Evolutionary conservation across 2,113 vertebrate species (phyloP).

Genomic region (Gambusia affinis): DNA sequence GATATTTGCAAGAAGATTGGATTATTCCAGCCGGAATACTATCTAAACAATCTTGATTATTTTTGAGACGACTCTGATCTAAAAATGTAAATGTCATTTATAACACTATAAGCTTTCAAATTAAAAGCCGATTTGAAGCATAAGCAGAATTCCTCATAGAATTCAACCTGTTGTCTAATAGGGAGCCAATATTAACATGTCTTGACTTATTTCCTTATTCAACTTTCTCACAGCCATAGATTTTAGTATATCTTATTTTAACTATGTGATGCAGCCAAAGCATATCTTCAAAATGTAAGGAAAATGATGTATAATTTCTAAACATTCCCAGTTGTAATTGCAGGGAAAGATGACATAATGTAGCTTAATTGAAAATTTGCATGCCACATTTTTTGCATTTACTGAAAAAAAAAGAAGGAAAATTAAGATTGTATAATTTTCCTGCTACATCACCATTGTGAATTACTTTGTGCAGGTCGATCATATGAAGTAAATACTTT

Average conservation of each 20-base stretch:
- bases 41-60: constrained; percentile 56
- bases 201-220: neutral
- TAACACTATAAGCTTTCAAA: constrained; percentile 36
- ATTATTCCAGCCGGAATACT: constrained; percentile 54
- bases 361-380: neutral
- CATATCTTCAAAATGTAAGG: neutral
- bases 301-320: too few species aligned
- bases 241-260: neutral
- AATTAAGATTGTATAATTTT: neutral
- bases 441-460: neutral
- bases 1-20: constrained; percentile 63
- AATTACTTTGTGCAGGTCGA: neutral
- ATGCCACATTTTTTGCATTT: too few species aligned
- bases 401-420: too few species aligned
- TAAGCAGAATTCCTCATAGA: constrained; percentile 12
- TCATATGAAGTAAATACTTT: neutral
- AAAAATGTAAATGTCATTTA: constrained; percentile 62
- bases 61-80: constrained; percentile 43
- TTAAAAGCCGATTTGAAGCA: constrained; percentile 22
- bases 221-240: neutral
- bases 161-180: constrained; percentile 39
- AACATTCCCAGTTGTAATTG: neutral
- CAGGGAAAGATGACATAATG: neutral
- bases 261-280: neutral
- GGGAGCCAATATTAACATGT: neutral